Evolutionary conservation across 2,113 vertebrate species (phyloP), one percentile per base, ranked within the genome.

Genomic region (Sylvietta virens): DNA sequence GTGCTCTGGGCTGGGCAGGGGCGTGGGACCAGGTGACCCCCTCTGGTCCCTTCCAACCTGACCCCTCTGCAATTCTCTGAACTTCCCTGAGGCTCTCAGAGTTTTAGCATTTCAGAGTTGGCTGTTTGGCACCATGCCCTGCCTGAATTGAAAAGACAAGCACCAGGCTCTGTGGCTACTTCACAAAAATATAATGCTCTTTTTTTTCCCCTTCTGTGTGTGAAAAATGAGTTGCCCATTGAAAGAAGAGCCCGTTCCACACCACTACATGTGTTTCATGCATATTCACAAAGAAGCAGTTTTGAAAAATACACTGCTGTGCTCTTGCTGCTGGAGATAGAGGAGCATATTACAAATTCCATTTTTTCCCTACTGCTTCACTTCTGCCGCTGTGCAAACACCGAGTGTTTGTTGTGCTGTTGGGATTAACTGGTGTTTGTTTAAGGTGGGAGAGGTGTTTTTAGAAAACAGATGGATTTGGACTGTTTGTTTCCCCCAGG

Each of bases 271-370:
- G 48, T 72, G 67, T 70, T 96, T 73, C 79, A 83, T 92, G 62
- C 79, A 82, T 94, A 90, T 91, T 92, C 92, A 94, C 90, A 58
- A 66, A 73, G 84, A 77, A 73, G 58, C 35, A 35, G 58, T 18
- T 90, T 23, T 92, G 90, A 85, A 88, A 88, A 87, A 77, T n/a
- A 12, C 15, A 58, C 79, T 31, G 62, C 86, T 90, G 70, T 82
- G 84, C 54, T 88, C 66, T 62, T 85, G 74, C 87, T 95, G 79
- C 87, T 92, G 92, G 87, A 94, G 66, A 73, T 80, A 62, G 70
- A 93, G 50, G 24, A 89, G 90, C 81, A 83, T 20, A 92, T 92
- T 77, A 93, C 90, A 65, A 72, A 91, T 81, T 74, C 67, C 39
- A 47, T 93, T 91, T 91, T 81, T 77, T 27, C 8, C 89, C 84